Base-by-base conservation (phyloP, 2,888 invertebrate genomes). In the Xestoiulus laeticollis region DNA sequence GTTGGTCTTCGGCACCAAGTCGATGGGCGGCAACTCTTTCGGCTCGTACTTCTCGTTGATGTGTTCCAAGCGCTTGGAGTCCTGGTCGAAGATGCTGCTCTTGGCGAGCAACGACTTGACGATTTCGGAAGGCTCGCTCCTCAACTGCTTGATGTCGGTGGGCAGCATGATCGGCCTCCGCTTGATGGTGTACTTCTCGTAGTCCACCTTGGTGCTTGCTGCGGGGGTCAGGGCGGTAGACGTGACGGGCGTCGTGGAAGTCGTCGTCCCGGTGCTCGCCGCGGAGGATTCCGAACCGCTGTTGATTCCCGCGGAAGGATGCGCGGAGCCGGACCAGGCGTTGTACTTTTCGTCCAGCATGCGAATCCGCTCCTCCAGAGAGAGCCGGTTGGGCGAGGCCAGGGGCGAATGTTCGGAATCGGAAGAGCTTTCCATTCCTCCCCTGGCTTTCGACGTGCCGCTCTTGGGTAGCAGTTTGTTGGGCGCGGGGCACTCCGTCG, bases 31-130 rank as follows among this genome's bases (percentile, higher is more conserved):
- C 2, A 90, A 53, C 32, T 91, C 90, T 89, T 91, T 92, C 14
- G 92, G 91, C 93, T 97, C 94, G 93, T 97, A 95, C 93, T 96
- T 95, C 92, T 97, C 95, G 91, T 95, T 94, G 88, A 96, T 95
- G 91, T 91, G 91, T 92, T 98, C 98, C 88, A 99, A 93, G 53
- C 99, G 94, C 92, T 98, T 97, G 78, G 96, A 95, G 92, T 99
- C 99, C 92, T 98, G 98, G 92, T 99, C 99, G 92, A 99, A 98
- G 87, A 99, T 97, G 87, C 97, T 98, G 89, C 96, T 95, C 92
- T 97, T 97, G 6, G 98, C 97, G 91, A 98, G 94, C 90, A 99
- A 94, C 33, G 97, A 96, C 91, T 97, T 96, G 68, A 98, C 96
- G 90, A 98, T 98, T 90, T 98, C 98, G 33, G 98, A 98, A 0